Evolutionary conservation across 2,797 vertebrate species (phyloP).

Genomic region (Syndactyla subalaris): DNA sequence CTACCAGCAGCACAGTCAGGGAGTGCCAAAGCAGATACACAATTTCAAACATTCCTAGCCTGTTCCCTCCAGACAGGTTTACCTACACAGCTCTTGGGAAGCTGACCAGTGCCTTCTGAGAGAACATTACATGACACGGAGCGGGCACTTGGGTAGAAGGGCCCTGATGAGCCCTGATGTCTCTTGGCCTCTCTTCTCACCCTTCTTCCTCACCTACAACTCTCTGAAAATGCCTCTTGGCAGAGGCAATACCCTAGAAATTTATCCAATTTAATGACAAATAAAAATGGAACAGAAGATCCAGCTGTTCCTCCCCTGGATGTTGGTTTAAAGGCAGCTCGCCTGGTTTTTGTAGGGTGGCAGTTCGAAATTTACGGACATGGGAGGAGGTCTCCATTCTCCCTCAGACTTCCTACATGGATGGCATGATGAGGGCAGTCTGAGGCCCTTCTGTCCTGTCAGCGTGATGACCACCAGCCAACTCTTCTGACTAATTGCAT

Average conservation of each 20-base stretch:
- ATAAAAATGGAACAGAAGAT: conserved; percentile 64
- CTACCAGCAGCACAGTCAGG: conserved; percentile 50
- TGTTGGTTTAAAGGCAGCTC: conserved; percentile 60
- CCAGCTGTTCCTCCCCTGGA: conserved; percentile 63
- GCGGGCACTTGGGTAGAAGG: conserved; percentile 56
- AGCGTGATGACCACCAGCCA: conserved; percentile 57
- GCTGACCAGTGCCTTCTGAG: conserved; percentile 25
- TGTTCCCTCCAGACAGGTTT: conserved; percentile 39
- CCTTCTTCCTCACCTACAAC: conserved; percentile 28
- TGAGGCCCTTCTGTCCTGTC: conserved; percentile 61
- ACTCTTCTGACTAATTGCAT: conserved; percentile 71
- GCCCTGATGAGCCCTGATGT: conserved; percentile 41
- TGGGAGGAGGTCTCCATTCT: conserved; percentile 60
- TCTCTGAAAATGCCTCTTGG: conserved; percentile 21
- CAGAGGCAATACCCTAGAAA: conserved; percentile 60
- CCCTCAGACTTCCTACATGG: conserved; percentile 53
- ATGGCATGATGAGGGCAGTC: conserved; percentile 32
- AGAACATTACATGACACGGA: conserved; percentile 34
- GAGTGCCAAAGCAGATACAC: conserved; percentile 26
- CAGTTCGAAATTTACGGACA: conserved; percentile 52
- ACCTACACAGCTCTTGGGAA: conserved; percentile 27
- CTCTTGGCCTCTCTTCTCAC: conserved; percentile 40
- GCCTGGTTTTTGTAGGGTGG: conserved; percentile 58
- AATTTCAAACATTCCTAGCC: conserved; percentile 36
- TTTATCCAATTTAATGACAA: conserved; percentile 60